Evolutionary conservation across 1,140 invertebrate genomes (phyloP), one percentile per base, ranked within the genome.

Genomic region (Elysia chlorotica): DNA sequence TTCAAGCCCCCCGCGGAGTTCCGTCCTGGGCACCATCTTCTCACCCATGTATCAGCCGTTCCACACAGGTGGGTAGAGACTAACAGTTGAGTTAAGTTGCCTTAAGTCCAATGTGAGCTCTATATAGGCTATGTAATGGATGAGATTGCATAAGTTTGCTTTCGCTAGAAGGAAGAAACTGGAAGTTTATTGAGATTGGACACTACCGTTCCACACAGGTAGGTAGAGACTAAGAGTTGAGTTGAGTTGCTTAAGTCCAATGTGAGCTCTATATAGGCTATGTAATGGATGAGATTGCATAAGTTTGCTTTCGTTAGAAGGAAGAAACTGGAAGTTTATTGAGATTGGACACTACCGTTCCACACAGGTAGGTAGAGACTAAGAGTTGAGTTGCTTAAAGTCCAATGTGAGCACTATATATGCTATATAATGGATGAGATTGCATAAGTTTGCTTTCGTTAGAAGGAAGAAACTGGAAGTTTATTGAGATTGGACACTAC

Each of bases 21-120:
- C 69, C 14, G 36, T 71, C 0, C 28, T 71, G 28, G 69, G 53
- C 2, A 71, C 69, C n/a, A 28, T 71, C 2, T 71, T 71, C 36
- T 71, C 69, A 3, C 69, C 69, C 31, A 48, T 71, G 6, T 71
- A 71, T 30, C 59, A 33, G 23, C 69, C 69, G 23, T 71, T 62
- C 54, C 69, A 71, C 37, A 2, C 69, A 63, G 65, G 65, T 67
- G 28, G 6, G 65, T 30, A 6, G n/a, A 48, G 2, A 25, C 63
- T 14, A 59, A 10, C n/a, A 14, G n/a, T n/a, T 48, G 41, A n/a
- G 41, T 10, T 48, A 48, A 48, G n/a, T 48, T 14, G 41, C n/a
- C n/a, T 14, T 48, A 48, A 48, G 41, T 10, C 10, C n/a, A 14
- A 48, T 48, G n/a, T 48, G 41, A 10, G 10, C 10, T 48, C 10